Conservation (phyloP, 2,797 vertebrate species). For the Xiphophorus birchmanni region DNA sequence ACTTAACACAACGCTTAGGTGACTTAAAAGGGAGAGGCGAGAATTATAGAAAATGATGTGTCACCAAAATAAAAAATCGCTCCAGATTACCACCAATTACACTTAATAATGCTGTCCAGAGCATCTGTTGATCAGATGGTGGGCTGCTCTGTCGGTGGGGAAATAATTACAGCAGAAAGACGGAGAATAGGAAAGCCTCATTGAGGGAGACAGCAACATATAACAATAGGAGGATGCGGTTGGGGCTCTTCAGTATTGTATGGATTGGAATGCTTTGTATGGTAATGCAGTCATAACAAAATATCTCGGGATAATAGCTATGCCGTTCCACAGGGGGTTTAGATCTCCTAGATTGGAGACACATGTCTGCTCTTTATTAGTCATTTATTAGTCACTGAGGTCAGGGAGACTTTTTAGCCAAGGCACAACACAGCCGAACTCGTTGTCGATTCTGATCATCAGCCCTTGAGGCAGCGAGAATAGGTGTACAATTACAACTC, state of each 20-base stretch:
- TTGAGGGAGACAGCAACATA: conserved; percentile 53
- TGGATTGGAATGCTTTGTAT: conserved; percentile 60
- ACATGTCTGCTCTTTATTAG: conserved; percentile 77
- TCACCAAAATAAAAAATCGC: conserved; percentile 87
- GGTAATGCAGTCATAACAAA: conserved; percentile 64
- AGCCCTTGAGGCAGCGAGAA: conserved; percentile 51
- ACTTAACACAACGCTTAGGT: conserved; percentile 87
- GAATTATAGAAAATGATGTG: conserved; percentile 93
- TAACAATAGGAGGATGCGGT: conserved; percentile 62
- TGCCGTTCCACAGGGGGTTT: conserved; percentile 65
- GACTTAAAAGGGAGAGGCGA: conserved; percentile 88
- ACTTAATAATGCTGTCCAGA: conserved; percentile 77
- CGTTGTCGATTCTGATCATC: conserved; percentile 65
- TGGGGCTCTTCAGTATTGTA: conserved; percentile 59
- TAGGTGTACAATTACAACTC: conserved; percentile 64
- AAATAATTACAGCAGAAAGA: conserved; percentile 45
- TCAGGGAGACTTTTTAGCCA: conserved; percentile 65
- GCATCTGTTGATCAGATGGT: conserved; percentile 86
- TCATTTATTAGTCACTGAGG: conserved; percentile 77
- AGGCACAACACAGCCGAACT: conserved; percentile 68
- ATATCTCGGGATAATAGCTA: conserved; percentile 61
- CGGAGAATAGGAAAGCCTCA: conserved; percentile 48
- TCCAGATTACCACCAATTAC: conserved; percentile 85
- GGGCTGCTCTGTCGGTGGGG: conserved; percentile 43
- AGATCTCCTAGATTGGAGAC: conserved; percentile 71